Evolutionary conservation across 2,113 vertebrate genomes (phyloP).

Genomic region (Phoxinus phoxinus): DNA sequence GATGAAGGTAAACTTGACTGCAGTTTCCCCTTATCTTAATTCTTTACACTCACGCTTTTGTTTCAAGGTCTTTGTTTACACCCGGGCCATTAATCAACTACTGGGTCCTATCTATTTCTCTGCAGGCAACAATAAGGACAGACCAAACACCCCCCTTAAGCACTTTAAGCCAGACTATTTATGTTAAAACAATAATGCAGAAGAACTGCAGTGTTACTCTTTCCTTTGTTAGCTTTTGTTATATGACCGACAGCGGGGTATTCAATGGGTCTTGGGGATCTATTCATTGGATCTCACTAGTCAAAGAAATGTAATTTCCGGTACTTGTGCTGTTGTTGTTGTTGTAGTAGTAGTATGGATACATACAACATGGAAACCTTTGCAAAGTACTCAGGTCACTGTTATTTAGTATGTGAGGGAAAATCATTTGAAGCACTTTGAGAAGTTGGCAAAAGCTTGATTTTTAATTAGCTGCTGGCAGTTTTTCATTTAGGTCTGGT

Average conservation of each 20-base stretch:
- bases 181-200: conserved; percentile 61
- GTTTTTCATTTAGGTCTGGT: conserved; percentile 60
- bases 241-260: neutral
- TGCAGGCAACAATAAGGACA: conserved; percentile 36
- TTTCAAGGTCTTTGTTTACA: conserved; percentile 83
- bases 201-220: neutral
- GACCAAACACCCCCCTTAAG: neutral
- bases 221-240: conserved; percentile 6
- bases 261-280: neutral
- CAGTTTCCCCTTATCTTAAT: conserved; percentile 80
- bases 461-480: conserved; percentile 20
- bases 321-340: neutral
- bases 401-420: neutral
- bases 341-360: neutral
- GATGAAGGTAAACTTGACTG: conserved; percentile 82
- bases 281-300: neutral
- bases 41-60: conserved; percentile 82
- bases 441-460: conserved; percentile 22
- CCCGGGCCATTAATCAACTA: conserved; percentile 80
- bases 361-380: neutral
- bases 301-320: neutral
- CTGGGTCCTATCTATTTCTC: conserved; percentile 67
- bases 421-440: conserved; percentile 7
- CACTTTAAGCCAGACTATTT: conserved; percentile 11
- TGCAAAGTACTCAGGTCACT: conserved; percentile 26